phyloP scores from a whole-genome alignment of 1,140 invertebrate species.

The Nymphalis io region DNA sequence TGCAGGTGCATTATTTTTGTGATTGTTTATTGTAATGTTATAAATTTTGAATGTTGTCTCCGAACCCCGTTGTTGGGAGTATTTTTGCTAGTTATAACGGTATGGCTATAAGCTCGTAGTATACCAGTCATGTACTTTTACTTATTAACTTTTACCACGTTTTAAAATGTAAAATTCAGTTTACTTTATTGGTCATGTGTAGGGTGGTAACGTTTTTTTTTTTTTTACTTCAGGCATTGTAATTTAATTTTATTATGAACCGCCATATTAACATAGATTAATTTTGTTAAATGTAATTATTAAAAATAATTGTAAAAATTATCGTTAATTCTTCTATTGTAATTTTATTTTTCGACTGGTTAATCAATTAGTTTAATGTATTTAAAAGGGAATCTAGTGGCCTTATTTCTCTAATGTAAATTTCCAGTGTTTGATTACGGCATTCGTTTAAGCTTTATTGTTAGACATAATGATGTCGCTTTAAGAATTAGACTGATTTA shows the following conservation, averaged over 20 bases:
- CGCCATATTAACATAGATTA: conserved; percentile 70
- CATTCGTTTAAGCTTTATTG: conserved; percentile 76
- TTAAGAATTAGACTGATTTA: conserved; percentile 81
- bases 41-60: conserved; percentile 35
- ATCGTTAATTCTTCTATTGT: conserved; percentile 37
- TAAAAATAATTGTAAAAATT: conserved; percentile 39
- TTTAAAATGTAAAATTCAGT: conserved; percentile 2
- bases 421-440: conserved; percentile 73
- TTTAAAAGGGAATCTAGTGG: conserved; percentile 55
- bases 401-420: conserved; percentile 62
- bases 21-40: conserved; percentile 50
- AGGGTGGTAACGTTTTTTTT: not conserved
- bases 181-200: not conserved
- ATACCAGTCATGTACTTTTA: conserved; percentile 11
- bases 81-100: conserved; percentile 30
- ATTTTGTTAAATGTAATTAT: conserved; percentile 43
- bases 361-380: conserved; percentile 37
- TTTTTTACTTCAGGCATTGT: conserved; percentile 13
- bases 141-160: not conserved
- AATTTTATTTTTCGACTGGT: conserved; percentile 41
- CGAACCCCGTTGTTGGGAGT: conserved; percentile 29
- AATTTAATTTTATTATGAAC: conserved; percentile 42
- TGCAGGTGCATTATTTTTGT: conserved; percentile 73
- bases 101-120: conserved; percentile 15
- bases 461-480: conserved; percentile 75